phyloP scores from a whole-genome alignment of 2,888 invertebrate genomes.

The Brachyptera putata region DNA sequence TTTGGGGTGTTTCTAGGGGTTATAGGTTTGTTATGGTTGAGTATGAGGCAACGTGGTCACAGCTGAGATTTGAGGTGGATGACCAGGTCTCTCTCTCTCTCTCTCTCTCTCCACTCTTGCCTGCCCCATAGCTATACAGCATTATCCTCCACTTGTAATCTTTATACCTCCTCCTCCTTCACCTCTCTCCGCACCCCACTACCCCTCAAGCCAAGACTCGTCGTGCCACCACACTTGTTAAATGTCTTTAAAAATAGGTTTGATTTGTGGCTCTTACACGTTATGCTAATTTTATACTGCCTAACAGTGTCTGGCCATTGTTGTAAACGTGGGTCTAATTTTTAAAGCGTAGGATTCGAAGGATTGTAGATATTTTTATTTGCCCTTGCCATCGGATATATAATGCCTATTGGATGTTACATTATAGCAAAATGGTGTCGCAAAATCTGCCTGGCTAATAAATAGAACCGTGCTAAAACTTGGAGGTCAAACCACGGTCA shows the following conservation, averaged over 20 bases:
- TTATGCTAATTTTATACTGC: neutral
- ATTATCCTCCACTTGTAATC: neutral
- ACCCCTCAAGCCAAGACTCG: neutral
- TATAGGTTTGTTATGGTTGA: conserved; percentile 12
- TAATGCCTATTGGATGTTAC: no score
- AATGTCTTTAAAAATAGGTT: conserved; percentile 13
- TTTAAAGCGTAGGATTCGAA: no score
- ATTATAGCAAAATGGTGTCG: no score
- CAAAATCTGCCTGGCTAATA: no score
- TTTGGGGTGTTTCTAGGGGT: conserved; percentile 5
- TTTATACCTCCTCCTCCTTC: no score
- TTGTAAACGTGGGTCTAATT: no score
- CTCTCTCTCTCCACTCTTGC: neutral
- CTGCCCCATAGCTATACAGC: no score
- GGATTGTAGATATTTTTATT: no score
- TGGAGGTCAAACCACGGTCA: no score
- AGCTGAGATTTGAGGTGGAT: conserved; percentile 11
- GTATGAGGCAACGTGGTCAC: conserved; percentile 9
- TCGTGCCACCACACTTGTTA: neutral
- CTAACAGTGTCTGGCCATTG: neutral
- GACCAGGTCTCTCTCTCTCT: conserved; percentile 8
- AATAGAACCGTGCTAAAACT: no score
- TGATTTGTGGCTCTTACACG: neutral
- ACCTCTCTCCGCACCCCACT: neutral
- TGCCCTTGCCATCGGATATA: no score